Percentiles rank a stretch among this genome's conserved stretches.
Conservation (phyloP, 2,797 vertebrate genomes). For the Potorous gilbertii region DNA sequence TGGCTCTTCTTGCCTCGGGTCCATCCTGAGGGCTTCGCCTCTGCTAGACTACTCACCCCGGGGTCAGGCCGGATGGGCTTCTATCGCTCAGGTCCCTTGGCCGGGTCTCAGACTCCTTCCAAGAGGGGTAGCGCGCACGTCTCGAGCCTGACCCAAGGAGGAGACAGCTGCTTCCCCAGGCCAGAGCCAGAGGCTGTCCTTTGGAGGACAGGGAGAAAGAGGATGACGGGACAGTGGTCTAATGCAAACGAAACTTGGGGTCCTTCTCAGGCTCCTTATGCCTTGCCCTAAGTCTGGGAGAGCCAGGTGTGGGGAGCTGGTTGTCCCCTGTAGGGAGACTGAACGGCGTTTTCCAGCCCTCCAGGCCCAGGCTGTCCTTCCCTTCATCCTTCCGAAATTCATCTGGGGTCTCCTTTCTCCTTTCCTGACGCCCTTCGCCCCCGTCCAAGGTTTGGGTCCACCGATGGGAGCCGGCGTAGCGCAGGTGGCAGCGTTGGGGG, state of each 20-base stretch:
- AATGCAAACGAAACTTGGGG: neutral
- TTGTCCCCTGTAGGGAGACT: neutral
- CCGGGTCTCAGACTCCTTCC: slow-evolving; percentile 4
- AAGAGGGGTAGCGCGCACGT: neutral
- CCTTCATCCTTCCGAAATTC: neutral
- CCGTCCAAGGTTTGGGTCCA: neutral
- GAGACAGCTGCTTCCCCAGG: neutral
- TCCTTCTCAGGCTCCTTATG: neutral
- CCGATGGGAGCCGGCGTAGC: neutral
- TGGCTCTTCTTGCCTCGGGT: neutral
- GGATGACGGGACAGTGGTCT: neutral
- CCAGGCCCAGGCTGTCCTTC: neutral
- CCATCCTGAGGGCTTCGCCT: neutral
- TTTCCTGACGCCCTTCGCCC: neutral
- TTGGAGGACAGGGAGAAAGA: neutral
- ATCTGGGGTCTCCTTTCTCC: neutral
- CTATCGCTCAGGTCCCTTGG: slow-evolving; percentile 12
- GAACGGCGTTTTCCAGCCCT: neutral
- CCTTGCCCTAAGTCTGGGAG: neutral
- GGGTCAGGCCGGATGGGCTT: neutral
- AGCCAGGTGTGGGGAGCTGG: neutral
- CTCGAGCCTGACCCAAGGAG: neutral
- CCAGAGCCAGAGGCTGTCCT: neutral
- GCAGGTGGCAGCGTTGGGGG: neutral
- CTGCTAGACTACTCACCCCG: neutral